These are phyloP conservation scores for Dynastes tityus DNA, from an alignment of 2,888 invertebrate genomes.

Conservation along the genomic window DNA sequence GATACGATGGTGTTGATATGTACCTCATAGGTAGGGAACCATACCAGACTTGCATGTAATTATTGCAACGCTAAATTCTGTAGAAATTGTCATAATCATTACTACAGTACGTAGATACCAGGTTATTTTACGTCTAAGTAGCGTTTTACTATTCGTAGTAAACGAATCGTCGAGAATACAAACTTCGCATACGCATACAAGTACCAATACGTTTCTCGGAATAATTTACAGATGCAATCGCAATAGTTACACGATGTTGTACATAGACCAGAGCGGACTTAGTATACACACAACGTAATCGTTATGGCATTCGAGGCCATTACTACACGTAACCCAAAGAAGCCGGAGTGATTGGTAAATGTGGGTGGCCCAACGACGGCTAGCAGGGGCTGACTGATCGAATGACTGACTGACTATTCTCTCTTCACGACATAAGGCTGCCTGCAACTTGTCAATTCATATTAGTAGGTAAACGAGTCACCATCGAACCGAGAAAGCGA, in stretches of 20 bases:
- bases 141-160: not conserved
- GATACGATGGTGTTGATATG: no score
- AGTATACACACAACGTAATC: slow-evolving; percentile 40
- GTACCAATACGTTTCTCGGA: slow-evolving; percentile 4
- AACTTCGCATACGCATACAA: not conserved
- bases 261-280: slow-evolving; percentile 19
- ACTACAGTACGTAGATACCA: no score
- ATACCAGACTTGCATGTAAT: no score
- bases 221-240: slow-evolving; percentile 25
- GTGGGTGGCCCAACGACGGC: slow-evolving; percentile 56
- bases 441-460: slow-evolving; percentile 56
- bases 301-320: slow-evolving; percentile 42
- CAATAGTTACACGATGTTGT: slow-evolving; percentile 12
- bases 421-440: slow-evolving; percentile 20
- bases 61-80: no score
- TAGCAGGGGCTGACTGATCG: slow-evolving; percentile 25
- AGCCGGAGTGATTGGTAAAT: slow-evolving; percentile 29
- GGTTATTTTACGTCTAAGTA: not conserved
- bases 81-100: no score
- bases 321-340: slow-evolving; percentile 20
- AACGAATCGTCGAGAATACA: not conserved
- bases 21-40: no score
- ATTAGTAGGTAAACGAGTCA: slow-evolving; percentile 57
- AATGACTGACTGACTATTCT: slow-evolving; percentile 40
- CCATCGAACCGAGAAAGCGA: slow-evolving; percentile 22